Evolutionary conservation across 2,113 vertebrate genomes (phyloP).

Genomic region (Hemiscyllium ocellatum): DNA sequence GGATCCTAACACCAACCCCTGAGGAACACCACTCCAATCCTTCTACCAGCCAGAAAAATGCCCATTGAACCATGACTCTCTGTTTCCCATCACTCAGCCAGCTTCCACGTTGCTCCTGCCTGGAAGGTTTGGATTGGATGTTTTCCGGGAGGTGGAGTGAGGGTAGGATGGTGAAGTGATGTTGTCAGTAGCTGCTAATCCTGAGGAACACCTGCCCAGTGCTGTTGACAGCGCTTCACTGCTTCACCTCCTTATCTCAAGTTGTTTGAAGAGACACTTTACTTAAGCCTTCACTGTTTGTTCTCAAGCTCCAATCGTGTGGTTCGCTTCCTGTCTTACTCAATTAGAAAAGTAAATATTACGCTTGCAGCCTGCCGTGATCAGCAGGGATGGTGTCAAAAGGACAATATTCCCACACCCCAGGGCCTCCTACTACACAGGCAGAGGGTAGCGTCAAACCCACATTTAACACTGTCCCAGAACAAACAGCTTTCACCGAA

Average conservation of each 20-base stretch:
- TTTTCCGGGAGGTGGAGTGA: not conserved
- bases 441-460: not conserved
- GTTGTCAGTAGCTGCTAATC: not conserved
- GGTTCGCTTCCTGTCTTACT: not conserved
- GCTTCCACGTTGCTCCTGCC: too few species aligned
- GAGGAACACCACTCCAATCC: too few species aligned
- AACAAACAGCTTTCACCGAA: not conserved
- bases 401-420: not conserved
- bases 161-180: not conserved
- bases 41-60: too few species aligned
- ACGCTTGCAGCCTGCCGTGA: not conserved
- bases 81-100: too few species aligned
- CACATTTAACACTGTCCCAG: not conserved
- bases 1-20: too few species aligned
- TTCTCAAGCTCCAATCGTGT: not conserved
- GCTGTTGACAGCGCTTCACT: not conserved
- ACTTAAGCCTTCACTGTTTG: not conserved
- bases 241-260: not conserved
- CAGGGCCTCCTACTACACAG: not conserved
- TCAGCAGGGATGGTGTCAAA: not conserved
- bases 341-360: constrained; percentile 6
- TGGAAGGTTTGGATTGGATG: too few species aligned
- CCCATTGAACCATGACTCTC: too few species aligned
- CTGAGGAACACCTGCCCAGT: not conserved
- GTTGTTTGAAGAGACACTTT: not conserved